Conservation (phyloP, 1,140 invertebrate genomes). For the Psilanteris sp. region DNA sequence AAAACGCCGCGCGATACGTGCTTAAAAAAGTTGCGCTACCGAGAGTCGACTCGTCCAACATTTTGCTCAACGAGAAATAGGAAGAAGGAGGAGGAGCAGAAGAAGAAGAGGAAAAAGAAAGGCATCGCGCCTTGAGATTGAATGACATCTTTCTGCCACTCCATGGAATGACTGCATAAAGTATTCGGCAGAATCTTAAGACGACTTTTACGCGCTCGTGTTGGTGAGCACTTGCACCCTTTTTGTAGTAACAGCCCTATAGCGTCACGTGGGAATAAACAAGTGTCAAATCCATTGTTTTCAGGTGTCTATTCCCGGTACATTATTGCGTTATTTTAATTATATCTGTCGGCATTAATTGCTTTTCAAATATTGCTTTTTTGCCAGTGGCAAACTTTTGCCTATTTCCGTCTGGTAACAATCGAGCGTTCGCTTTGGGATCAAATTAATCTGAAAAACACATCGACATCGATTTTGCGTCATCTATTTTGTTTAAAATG, state of each 20-base stretch:
- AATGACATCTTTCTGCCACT: conserved; percentile 23
- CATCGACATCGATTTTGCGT: no score
- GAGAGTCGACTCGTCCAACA: conserved; percentile 40
- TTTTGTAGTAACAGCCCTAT: background rate
- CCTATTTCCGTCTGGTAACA: no score
- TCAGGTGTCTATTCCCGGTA: background rate
- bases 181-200: conserved; percentile 22
- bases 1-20: conserved; percentile 28
- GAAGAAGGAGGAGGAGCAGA: no score
- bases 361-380: background rate
- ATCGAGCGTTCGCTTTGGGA: no score
- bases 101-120: no score
- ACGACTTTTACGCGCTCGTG: background rate
- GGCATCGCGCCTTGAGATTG: conserved; percentile 43
- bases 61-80: conserved; percentile 10
- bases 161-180: conserved; percentile 17
- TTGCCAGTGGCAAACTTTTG: no score
- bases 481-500: no score
- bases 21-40: conserved; percentile 18
- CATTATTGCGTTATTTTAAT: conserved; percentile 1
- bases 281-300: conserved; percentile 20
- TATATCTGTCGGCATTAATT: background rate
- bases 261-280: conserved; percentile 15
- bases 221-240: conserved; percentile 1
- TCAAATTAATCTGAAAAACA: no score